Conservation (phyloP, 2,888 invertebrate genomes). For the Meandrusa payeni region DNA sequence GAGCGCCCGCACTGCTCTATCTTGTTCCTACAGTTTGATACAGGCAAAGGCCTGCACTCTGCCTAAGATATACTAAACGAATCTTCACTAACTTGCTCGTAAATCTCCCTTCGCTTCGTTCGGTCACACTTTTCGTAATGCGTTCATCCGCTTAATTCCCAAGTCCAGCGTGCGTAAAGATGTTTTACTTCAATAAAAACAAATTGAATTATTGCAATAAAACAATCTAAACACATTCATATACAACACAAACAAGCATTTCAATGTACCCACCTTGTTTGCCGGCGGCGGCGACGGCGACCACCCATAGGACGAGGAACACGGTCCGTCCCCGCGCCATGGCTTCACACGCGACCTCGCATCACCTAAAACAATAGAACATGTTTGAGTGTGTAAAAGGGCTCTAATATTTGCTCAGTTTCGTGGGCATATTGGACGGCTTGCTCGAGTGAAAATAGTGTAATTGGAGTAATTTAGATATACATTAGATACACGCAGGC, state of each 20-base stretch:
- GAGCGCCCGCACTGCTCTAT: too few relatives aligned
- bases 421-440: constrained; percentile 30
- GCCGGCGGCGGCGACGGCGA: constrained; percentile 59
- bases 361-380: constrained; percentile 78
- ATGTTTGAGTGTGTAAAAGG: constrained; percentile 60
- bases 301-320: constrained; percentile 75
- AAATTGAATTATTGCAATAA: too few relatives aligned
- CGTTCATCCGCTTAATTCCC: too few relatives aligned
- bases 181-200: too few relatives aligned
- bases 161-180: too few relatives aligned
- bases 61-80: too few relatives aligned
- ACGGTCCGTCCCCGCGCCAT: constrained; percentile 68
- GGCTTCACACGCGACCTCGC: constrained; percentile 62
- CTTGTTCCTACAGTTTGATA: too few relatives aligned
- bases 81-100: too few relatives aligned
- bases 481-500: too few relatives aligned
- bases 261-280: constrained; percentile 63
- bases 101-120: too few relatives aligned
- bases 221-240: background rate
- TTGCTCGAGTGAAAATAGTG: constrained; percentile 25
- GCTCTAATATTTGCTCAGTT: constrained; percentile 55
- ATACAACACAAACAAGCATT: background rate
- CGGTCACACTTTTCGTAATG: too few relatives aligned
- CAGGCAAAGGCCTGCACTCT: too few relatives aligned
- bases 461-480: constrained; percentile 2